Base-by-base conservation (phyloP, 2,113 vertebrate species). In the Upupa epops region DNA sequence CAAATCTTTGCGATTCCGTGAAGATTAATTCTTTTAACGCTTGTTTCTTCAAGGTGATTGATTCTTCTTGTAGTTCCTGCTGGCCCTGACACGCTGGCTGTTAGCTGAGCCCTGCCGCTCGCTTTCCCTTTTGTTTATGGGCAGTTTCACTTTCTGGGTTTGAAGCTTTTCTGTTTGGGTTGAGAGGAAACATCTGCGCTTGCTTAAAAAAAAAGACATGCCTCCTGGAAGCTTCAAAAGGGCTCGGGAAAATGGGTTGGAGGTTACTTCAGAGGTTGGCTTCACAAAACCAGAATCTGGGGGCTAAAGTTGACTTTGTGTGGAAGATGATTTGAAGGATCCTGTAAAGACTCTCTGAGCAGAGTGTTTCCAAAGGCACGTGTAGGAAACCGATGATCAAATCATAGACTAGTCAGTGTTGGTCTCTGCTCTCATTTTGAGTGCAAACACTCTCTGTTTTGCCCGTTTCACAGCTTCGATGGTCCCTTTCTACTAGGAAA, bases 301-400 rank as follows among this genome's bases (percentile, higher is more conserved):
- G 77, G 25, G 12, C 83, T 87, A 34, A 83, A 83, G 34, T 66
- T 82, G 74, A 52, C 86, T 87, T 66, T 66, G 76, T 83, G 25
- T 22, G 59, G 34, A 77, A 37, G 81, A 76, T 89, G 76, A 83
- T 70, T 88, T 95, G 92, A 85, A 89, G 77, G 59, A 17, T 93
- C 5, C 36, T 58, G 19, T 80, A 70, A 75, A 85, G 81, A 85
- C 68, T 52, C 60, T 90, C 82, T 66, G 55, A 89, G 81, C 60
- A 95, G 63, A 80, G 66, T 37, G 31, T 86, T 94, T 95, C 93
- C 80, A 93, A 93, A 95, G 82, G 56, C 74, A 94, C 92, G 92
- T 97, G 97, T 95, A 97, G 96, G 97, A 97, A 97, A 97, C 89
- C 97, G 94, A 97, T 97, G 96, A 97, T 96, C 96, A 97, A 96